A percentile compares a stretch with the other conserved stretches of the same genome.
Evolutionary conservation across 2,888 invertebrate genomes (phyloP).

Genomic region (Omphaloscelis lunosa): DNA sequence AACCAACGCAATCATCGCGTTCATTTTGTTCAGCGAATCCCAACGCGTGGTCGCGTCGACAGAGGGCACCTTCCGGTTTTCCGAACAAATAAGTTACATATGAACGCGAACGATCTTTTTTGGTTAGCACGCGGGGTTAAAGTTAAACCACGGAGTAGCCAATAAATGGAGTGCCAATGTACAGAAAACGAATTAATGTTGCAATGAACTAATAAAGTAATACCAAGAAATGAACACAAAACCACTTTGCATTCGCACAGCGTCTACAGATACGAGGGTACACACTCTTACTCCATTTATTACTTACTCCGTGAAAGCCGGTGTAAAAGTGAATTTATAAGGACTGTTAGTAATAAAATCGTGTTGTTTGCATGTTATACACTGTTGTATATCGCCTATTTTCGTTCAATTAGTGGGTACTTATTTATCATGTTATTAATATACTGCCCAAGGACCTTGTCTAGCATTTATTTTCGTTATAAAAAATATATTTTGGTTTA

Average conservation of each 20-base stretch:
- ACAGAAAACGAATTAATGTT: neutral
- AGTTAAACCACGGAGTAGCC: neutral
- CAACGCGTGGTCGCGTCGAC: too few species aligned
- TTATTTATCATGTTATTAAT: conserved; percentile 45
- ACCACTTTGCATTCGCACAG: too few species aligned
- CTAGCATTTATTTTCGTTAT: conserved; percentile 40
- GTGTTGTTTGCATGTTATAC: conserved; percentile 24
- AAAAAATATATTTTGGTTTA: conserved; percentile 28
- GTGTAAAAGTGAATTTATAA: neutral
- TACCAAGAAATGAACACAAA: neutral
- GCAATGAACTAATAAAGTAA: neutral
- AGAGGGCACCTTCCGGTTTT: too few species aligned
- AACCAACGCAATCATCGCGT: too few species aligned
- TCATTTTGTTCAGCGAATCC: too few species aligned
- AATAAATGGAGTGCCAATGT: conserved; percentile 9
- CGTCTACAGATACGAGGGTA: too few species aligned
- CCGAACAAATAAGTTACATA: too few species aligned
- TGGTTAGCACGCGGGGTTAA: neutral
- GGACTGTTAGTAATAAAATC: conserved; percentile 26
- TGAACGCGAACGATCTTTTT: too few species aligned
- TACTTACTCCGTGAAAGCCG: conserved; percentile 6
- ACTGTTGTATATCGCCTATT: conserved; percentile 29
- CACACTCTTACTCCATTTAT: conserved; percentile 9
- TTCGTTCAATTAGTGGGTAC: conserved; percentile 45
- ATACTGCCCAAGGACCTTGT: conserved; percentile 29